phyloP scores from a whole-genome alignment of 2,113 vertebrate species.

The Pipra filicauda region DNA sequence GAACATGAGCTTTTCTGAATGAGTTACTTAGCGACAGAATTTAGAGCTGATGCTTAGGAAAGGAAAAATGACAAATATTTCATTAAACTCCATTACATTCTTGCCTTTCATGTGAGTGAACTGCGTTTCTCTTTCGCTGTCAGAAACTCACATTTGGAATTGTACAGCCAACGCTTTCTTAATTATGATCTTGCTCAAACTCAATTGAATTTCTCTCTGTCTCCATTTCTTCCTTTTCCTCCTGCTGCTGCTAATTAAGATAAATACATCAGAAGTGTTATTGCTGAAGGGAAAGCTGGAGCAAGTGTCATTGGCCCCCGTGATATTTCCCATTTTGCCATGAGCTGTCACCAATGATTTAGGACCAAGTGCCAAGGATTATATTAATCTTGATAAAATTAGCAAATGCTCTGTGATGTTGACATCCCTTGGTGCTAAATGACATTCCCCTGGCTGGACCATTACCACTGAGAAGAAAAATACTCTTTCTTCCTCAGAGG shows the following conservation, averaged over 20 bases:
- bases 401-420: conserved; percentile 27
- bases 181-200: conserved; percentile 51
- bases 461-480: neutral
- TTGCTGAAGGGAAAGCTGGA: conserved; percentile 49
- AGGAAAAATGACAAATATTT: neutral
- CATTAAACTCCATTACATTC: neutral
- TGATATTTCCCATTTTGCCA: conserved; percentile 47
- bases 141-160: conserved; percentile 21
- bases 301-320: conserved; percentile 43
- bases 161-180: neutral
- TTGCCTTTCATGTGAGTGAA: conserved; percentile 5
- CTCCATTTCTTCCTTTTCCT: conserved; percentile 34
- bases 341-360: conserved; percentile 62
- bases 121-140: neutral
- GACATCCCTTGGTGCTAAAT: conserved; percentile 19
- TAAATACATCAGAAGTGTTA: conserved; percentile 57
- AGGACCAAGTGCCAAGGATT: conserved; percentile 36
- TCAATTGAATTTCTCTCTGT: conserved; percentile 32
- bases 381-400: conserved; percentile 58
- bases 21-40: neutral
- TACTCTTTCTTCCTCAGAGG: neutral
- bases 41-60: neutral
- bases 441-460: neutral
- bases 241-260: conserved; percentile 65
- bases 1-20: neutral